These are phyloP conservation scores for Tachina lurida DNA, from an alignment of 2,888 invertebrate species.

Conservation along the genomic window DNA sequence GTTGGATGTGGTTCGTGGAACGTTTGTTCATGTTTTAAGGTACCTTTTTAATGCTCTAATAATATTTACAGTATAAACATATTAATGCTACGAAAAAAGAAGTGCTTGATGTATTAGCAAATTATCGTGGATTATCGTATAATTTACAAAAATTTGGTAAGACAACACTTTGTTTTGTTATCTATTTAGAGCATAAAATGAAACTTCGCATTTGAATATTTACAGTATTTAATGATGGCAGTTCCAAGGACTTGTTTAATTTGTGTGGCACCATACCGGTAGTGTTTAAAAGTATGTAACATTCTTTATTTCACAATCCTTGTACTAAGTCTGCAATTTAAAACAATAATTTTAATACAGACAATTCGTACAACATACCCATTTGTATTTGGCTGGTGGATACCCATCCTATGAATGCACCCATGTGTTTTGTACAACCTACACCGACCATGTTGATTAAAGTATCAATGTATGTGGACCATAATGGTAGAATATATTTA, in stretches of 20 bases:
- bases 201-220: slow-evolving; percentile 22
- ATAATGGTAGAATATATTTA: slow-evolving; percentile 96
- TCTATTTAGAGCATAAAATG: neutral
- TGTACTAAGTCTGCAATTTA: neutral
- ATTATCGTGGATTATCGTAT: slow-evolving; percentile 87
- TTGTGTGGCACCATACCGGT: slow-evolving; percentile 97
- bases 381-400: slow-evolving; percentile 98
- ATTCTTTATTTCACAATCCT: neutral
- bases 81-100: slow-evolving; percentile 87
- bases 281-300: slow-evolving; percentile 88
- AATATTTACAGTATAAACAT: slow-evolving; percentile 86
- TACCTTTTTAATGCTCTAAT: slow-evolving; percentile 13
- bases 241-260: slow-evolving; percentile 90
- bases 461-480: slow-evolving; percentile 96
- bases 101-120: slow-evolving; percentile 86
- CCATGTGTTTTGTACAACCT: slow-evolving; percentile 96
- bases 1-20: neutral
- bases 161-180: slow-evolving; percentile 73
- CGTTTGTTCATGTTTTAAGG: neutral
- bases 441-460: slow-evolving; percentile 98
- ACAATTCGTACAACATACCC: slow-evolving; percentile 96
- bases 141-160: slow-evolving; percentile 88
- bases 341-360: slow-evolving; percentile 81
- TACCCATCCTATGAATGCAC: slow-evolving; percentile 98
- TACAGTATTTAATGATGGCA: slow-evolving; percentile 94